Evolutionary conservation across 2,888 invertebrate species (phyloP).

Genomic region (Cepaea hortensis): DNA sequence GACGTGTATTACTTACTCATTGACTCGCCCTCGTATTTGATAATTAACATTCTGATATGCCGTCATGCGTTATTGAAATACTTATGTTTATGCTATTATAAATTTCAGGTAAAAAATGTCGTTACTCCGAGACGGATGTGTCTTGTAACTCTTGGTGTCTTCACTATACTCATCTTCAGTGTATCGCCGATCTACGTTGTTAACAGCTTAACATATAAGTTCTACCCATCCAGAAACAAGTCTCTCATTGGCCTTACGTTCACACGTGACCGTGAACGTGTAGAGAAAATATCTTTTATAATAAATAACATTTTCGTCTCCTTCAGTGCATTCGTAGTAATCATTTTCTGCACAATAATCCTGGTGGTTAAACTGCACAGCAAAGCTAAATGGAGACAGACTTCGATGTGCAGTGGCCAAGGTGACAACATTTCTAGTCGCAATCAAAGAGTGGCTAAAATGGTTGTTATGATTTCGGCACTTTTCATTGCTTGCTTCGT

Average conservation of each 20-base stretch:
- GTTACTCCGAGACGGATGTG: not conserved
- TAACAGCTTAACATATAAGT: not conserved
- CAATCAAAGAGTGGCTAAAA: not conserved
- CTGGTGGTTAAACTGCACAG: not conserved
- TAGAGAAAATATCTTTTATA: not conserved
- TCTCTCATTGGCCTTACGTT: not conserved
- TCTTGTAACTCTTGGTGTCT: not conserved
- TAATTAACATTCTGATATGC: too few relatives aligned
- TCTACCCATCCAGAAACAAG: conserved; percentile 3
- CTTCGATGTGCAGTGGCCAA: not conserved
- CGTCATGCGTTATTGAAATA: too few relatives aligned
- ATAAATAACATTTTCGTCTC: not conserved
- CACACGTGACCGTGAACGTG: not conserved
- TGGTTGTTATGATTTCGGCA: not conserved
- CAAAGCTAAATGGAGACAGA: not conserved
- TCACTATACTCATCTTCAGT: not conserved
- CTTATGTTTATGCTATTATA: too few relatives aligned
- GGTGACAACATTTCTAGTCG: not conserved
- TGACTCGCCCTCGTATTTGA: too few relatives aligned
- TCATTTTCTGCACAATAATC: not conserved
- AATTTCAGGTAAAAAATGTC: not conserved
- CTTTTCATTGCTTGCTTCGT: not conserved
- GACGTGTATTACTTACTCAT: too few relatives aligned
- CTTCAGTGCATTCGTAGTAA: not conserved
- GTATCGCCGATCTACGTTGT: not conserved